Base-by-base conservation (phyloP, 2,888 invertebrate species). In the Uloborus plumipes region DNA sequence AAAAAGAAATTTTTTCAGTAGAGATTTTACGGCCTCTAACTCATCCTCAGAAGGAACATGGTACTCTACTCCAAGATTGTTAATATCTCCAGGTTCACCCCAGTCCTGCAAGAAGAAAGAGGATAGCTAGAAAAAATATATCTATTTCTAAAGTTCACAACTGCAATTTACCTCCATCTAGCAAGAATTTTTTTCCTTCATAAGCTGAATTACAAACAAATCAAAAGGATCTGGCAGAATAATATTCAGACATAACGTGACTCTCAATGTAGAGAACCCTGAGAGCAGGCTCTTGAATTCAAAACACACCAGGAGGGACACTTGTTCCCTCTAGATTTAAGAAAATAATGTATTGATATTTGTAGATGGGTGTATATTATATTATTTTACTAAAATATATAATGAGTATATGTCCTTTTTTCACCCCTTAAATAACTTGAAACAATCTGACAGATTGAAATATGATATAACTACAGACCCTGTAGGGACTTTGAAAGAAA, bases 31-130 rank as follows among this genome's bases (percentile, higher is more conserved):
- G 84, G 92, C 92, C 0, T 89, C 89, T 0, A 94, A 91, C 88
- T 96, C 96, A 55, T 91, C 92, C 26, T 91, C 90, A 26, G 91
- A 92, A 0, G 97, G 96, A 65, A 93, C 90, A 87, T 95, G 94
- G 95, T 95, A 97, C 58, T 92, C 90, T 22, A 95, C 90, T 11
- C 92, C 90, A 20, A 94, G 90, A 39, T 93, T 91, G 75, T 93
- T 90, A 22, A 94, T 89, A 86, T 93, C 90, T 20, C 93, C 92
- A 0, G 93, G 91, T 81, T 91, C 91, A 0, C 95, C 97, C 97
- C 97, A 98, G 86, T 95, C 93, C 90, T 62, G 47, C 11, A 73
- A 59, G 18, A 3, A 61, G 26, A 26, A 20, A 67, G 7, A 20
- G 47, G 20, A 13, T 26, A 14, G 18, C 14, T 58, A 55, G n/a